Evolutionary conservation across 2,113 vertebrate genomes (phyloP).

Genomic region (Ailuropoda melanoleuca): DNA sequence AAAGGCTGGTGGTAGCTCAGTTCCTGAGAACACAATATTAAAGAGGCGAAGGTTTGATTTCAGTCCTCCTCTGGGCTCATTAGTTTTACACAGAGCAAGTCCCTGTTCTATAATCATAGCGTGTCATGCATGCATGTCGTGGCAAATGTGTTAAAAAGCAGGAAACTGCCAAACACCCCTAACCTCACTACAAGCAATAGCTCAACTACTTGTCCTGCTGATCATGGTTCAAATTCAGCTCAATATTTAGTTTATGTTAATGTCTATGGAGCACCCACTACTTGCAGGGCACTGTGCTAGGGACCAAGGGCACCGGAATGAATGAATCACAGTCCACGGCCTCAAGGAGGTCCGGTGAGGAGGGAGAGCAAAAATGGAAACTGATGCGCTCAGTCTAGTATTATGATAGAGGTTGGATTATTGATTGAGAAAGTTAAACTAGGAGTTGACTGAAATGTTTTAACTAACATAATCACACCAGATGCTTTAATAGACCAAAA

Average conservation of each 20-base stretch:
- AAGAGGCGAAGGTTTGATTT: conserved; percentile 24
- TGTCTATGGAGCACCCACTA: neutral
- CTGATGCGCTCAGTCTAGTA: neutral
- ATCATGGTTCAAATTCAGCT: neutral
- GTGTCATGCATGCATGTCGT: neutral
- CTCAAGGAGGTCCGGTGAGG: neutral
- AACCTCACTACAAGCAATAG: conserved; percentile 26
- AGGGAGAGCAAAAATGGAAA: neutral
- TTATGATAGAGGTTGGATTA: neutral
- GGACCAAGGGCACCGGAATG: neutral
- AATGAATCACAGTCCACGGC: neutral
- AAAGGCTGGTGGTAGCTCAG: conserved; percentile 30
- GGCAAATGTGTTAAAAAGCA: conserved; percentile 48
- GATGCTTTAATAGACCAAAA: neutral
- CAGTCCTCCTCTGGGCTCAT: conserved; percentile 1
- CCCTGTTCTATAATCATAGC: conserved; percentile 30
- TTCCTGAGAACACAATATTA: conserved; percentile 16
- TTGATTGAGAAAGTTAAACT: conserved; percentile 19
- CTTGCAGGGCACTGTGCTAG: neutral
- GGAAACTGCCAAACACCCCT: neutral
- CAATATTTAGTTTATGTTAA: conserved; percentile 4
- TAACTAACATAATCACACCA: neutral
- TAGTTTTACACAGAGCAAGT: conserved; percentile 48
- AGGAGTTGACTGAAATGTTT: conserved; percentile 22
- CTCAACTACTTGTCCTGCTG: neutral